Percentiles rank a stretch among this genome's conserved stretches.
phyloP scores from a whole-genome alignment of 2,797 vertebrate species.

The Lagorchestes hirsutus region DNA sequence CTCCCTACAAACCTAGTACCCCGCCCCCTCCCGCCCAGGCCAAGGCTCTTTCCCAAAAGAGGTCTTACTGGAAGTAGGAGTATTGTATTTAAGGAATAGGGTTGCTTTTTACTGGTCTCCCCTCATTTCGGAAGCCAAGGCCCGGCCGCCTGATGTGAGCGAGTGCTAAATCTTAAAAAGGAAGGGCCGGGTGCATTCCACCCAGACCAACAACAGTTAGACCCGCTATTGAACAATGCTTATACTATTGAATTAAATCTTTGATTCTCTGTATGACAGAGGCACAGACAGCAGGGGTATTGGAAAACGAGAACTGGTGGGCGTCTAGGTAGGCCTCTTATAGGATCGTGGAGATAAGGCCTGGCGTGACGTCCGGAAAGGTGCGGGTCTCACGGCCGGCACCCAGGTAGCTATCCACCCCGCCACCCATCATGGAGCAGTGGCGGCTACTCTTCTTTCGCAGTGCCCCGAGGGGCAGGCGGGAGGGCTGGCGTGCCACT shows the following conservation, averaged over 20 bases:
- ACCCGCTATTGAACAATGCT: not conserved
- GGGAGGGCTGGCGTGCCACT: accelerated
- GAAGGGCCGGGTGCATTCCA: not conserved
- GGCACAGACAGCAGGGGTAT: not conserved
- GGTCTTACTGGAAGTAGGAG: not conserved
- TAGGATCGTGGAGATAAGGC: not conserved
- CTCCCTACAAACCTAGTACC: not conserved
- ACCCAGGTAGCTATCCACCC: not conserved
- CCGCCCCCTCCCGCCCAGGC: not conserved
- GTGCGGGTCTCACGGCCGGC: not conserved
- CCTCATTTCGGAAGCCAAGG: not conserved
- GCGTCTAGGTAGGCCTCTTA: not conserved
- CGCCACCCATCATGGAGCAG: not conserved
- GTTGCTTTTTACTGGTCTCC: not conserved
- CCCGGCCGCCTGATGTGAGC: not conserved
- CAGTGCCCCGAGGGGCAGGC: not conserved
- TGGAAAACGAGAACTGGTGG: not conserved
- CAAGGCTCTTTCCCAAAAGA: not conserved
- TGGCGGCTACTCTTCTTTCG: not conserved
- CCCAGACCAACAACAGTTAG: not conserved
- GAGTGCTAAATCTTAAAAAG: not conserved
- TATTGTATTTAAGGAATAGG: not conserved
- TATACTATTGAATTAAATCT: not conserved
- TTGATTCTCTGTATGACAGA: not conserved
- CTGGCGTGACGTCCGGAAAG: not conserved